A percentile compares a stretch with the other conserved stretches of the same genome.
phyloP scores from a whole-genome alignment of 2,797 vertebrate species.

The Onychomys leucogaster region DNA sequence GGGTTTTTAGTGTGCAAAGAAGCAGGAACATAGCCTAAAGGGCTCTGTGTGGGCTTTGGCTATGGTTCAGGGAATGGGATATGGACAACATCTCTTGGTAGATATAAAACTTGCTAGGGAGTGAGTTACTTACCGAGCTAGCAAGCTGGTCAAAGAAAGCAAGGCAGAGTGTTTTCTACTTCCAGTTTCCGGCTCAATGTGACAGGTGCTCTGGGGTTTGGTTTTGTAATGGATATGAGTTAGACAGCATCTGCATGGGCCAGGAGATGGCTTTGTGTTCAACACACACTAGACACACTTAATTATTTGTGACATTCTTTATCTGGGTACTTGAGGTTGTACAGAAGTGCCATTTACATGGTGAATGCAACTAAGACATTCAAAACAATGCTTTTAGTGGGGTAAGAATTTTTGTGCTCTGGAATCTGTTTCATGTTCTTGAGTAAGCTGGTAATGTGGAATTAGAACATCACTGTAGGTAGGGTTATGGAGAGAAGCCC shows the following conservation, averaged over 20 bases:
- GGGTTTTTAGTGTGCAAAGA: neutral
- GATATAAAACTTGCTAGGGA: neutral
- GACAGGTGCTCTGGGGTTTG: neutral
- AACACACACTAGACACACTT: neutral
- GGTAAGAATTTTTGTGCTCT: neutral
- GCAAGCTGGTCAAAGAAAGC: neutral
- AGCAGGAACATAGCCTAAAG: neutral
- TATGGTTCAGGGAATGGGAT: neutral
- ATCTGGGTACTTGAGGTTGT: neutral
- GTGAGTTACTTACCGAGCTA: neutral
- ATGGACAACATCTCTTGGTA: neutral
- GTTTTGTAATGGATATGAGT: neutral
- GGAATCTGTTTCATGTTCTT: neutral
- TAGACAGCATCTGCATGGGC: neutral
- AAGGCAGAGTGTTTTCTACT: neutral
- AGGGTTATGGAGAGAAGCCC: neutral
- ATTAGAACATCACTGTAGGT: neutral
- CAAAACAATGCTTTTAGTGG: neutral
- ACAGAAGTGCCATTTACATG: neutral
- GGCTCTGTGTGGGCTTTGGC: neutral
- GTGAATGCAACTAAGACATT: neutral
- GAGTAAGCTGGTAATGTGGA: neutral
- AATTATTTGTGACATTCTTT: neutral
- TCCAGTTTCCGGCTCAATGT: too few relatives aligned
- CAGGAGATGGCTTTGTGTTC: neutral